Evolutionary conservation across 2,113 vertebrate genomes (phyloP), one percentile per base, ranked within the genome.

Genomic region (Ameiurus melas): DNA sequence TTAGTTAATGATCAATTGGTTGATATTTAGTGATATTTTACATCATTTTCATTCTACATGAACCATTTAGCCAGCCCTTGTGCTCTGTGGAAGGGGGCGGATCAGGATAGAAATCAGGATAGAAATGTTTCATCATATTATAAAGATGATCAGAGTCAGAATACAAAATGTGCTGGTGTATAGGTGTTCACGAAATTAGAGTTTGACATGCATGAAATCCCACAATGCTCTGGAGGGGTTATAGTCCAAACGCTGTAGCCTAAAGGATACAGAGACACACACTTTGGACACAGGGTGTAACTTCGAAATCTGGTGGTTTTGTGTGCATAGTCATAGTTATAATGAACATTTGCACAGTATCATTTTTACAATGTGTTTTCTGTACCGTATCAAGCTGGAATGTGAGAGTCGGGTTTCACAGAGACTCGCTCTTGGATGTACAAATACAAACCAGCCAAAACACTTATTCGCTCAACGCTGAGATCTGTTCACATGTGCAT

Each of bases 281-380:
- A 25, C 25, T 62, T 25, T 62, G 64, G 25, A 71, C 68, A 68
- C n/a, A 20, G 16, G 19, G 39, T 47, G 20, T 75, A 20, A 39
- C 71, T 73, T 73, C 14, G 19, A 30, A 79, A 55, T 30, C 25
- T 66, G 39, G 9, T 64, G 12, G 20, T 78, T 79, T 78, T 14
- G 19, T 25, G 43, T 78, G 73, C 33, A 73, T 73, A 73, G 70
- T 77, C 47, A 25, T 22, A 27, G 85, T 68, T 86, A 43, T 64
- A 62, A 78, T 77, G 43, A 78, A 86, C 43, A 62, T 77, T 77
- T 86, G 75, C 53, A 51, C 75, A 53, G 75, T 60, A 64, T 86
- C 58, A 86, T 51, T 78, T 39, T 30, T 30, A 62, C 22, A 39
- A 33, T 64, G 57, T 86, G 25, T 27, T 86, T 86, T 79, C 36